Conservation (phyloP, 2,113 vertebrate species). For the Callocephalon fimbriatum region DNA sequence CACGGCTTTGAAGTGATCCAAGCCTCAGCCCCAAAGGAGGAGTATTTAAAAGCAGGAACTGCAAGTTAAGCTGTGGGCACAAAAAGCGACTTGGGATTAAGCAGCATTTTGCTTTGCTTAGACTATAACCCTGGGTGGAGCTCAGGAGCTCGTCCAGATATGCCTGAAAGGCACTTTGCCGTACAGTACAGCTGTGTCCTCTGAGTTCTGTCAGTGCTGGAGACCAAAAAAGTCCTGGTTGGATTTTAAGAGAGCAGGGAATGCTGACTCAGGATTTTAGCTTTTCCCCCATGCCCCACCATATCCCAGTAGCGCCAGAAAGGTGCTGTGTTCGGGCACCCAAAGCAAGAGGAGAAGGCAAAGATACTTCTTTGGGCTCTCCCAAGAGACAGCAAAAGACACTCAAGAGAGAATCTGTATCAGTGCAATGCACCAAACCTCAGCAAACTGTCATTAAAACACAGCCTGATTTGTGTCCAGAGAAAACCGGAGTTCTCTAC, state of each 20-base stretch:
- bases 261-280: slow-evolving; percentile 16
- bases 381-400: background rate
- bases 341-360: background rate
- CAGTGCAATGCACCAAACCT: background rate
- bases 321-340: background rate
- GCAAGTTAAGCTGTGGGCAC: background rate
- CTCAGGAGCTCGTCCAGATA: slow-evolving; percentile 10
- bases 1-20: background rate
- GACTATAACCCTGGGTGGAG: slow-evolving; percentile 42
- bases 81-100: slow-evolving; percentile 20
- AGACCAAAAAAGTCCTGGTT: background rate
- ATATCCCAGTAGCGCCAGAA: background rate
- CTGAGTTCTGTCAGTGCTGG: background rate
- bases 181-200: background rate
- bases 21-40: background rate
- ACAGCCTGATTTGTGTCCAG: background rate
- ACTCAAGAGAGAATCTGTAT: background rate
- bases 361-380: background rate
- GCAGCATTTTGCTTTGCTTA: slow-evolving; percentile 5
- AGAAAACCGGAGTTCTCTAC: background rate
- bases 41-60: background rate
- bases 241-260: background rate
- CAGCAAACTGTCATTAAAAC: background rate
- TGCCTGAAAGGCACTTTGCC: slow-evolving; percentile 25
- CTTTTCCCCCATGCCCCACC: background rate